Base-by-base conservation (phyloP, 2,888 invertebrate genomes). In the Zaprionus bogoriensis region DNA sequence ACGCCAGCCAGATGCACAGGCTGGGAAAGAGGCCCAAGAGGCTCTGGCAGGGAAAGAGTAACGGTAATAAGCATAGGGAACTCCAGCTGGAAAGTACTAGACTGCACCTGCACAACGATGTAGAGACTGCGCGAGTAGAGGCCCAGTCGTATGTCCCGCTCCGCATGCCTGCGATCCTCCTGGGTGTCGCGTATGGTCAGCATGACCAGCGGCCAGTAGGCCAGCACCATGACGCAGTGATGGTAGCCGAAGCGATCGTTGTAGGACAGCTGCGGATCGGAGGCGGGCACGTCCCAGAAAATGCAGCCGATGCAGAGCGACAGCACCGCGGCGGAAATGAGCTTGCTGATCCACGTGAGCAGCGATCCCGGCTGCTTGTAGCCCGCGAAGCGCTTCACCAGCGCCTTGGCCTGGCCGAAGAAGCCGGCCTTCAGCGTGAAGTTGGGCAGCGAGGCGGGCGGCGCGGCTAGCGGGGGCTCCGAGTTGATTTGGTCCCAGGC, bases 281-380 rank as follows among this genome's bases (percentile, higher is more conserved):
- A 94, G 30, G 94, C 92, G 1, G 96, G 95, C 3, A 97, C 93
- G 88, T 97, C 96, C 97, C 97, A 97, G 90, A 96, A 98, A 77
- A 97, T 94, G 73, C 96, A 95, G 36, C 98, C 98, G 27, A 96
- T 93, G 72, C 96, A 92, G 51, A 98, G 92, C 2, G 98, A 97
- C 87, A 98, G 93, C 67, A 96, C 93, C 1, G 95, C 96, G 0
- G 97, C 95, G 12, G 96, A 92, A 17, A 97, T 92, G 9, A 97
- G 93, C 68, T 96, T 93, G 38, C 94, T 94, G 28, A 97, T 93
- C 92, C 97, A 95, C 74, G 94, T 94, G 0, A 96, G 93, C 66
- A 97, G 91, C 3, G 96, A 96, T 86, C 95, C 95, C 53, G 97
- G 97, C 90, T 97, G 97, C 46, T 96, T 96, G 91, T 96, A 97